A percentile compares a stretch with the other conserved stretches of the same genome.
phyloP scores from a whole-genome alignment of 2,113 vertebrate genomes.

The Thamnophis sirtalis region DNA sequence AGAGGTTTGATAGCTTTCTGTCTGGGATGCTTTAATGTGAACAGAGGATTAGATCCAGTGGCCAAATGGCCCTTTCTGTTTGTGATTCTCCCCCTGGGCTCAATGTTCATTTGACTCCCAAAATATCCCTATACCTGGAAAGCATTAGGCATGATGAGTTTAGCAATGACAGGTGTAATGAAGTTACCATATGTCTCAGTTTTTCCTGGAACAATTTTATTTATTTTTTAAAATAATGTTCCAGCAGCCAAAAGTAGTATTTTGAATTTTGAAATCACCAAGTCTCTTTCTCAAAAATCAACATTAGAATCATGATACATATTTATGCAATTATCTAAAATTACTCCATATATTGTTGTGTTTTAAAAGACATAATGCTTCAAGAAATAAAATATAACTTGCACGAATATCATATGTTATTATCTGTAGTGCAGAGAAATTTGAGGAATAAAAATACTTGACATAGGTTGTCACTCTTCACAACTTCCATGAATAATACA shows the following conservation, averaged over 20 bases:
- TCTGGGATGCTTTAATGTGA: neutral
- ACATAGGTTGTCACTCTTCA: neutral
- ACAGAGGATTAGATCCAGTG: neutral
- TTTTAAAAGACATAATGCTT: neutral
- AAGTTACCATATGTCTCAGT: constrained; percentile 1
- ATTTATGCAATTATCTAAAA: neutral
- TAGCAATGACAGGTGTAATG: constrained; percentile 15
- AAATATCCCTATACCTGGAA: constrained; percentile 7
- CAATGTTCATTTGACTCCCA: constrained; percentile 8
- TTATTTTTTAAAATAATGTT: neutral
- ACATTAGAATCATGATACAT: neutral
- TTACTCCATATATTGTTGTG: neutral
- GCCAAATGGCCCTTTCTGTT: neutral
- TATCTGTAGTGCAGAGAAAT: neutral
- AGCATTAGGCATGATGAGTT: constrained; percentile 17
- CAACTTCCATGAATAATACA: neutral
- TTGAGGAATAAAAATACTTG: neutral
- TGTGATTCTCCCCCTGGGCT: neutral
- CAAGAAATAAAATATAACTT: neutral
- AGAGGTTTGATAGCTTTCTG: neutral
- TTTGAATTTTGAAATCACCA: neutral
- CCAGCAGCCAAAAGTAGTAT: constrained; percentile 1
- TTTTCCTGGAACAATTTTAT: neutral
- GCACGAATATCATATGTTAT: neutral
- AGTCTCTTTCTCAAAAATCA: neutral